Base-by-base conservation (phyloP, 2,888 invertebrate species). In the Leucophenga montana region DNA sequence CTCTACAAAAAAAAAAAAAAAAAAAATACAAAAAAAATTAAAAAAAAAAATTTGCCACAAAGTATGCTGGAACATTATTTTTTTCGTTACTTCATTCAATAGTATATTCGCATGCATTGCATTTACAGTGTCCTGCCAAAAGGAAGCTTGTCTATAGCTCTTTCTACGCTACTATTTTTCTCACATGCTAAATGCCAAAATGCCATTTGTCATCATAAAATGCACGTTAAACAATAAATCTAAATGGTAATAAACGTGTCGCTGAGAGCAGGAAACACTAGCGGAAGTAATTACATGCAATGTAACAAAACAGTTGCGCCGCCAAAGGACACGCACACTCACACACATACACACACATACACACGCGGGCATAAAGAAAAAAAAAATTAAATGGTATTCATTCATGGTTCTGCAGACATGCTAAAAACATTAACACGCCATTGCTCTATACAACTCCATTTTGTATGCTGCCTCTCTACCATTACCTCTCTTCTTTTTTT, bases 271-370 rank as follows among this genome's bases (percentile, higher is more conserved):
- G 62, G 62, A 64, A 62, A 46, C 14, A 33, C 62, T 62, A 14
- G n/a, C 62, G 62, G 62, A 62, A 64, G 31, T 57, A 64, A 64
- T 64, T 64, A 64, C 62, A 64, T 64, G 62, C 62, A 48, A 64
- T 18, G 27, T 64, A 46, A 62, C 62, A 62, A 13, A 46, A 46
- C 18, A 20, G 13, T 20, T 22, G 44, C 14, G 44, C 11, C 62
- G 46, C 13, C 50, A 50, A 39, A 39, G 39, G 39, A 44, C 62
- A 62, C 46, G 62, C 18, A 27, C n/a, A 57, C 1, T 18, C 31
- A 22, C n/a, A 27, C 14, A 57, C 27, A 27, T 3, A 27, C 22
- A 14, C 0, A 2, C 0, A 27, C 1, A 48, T 11, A 20, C 27
- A 20, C n/a, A 48, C n/a, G 14, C 46, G 16, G 46, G 18, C 44